These are phyloP conservation scores for Eristalis arbustorum DNA, from an alignment of 2,888 invertebrate genomes.

Conservation along the genomic window DNA sequence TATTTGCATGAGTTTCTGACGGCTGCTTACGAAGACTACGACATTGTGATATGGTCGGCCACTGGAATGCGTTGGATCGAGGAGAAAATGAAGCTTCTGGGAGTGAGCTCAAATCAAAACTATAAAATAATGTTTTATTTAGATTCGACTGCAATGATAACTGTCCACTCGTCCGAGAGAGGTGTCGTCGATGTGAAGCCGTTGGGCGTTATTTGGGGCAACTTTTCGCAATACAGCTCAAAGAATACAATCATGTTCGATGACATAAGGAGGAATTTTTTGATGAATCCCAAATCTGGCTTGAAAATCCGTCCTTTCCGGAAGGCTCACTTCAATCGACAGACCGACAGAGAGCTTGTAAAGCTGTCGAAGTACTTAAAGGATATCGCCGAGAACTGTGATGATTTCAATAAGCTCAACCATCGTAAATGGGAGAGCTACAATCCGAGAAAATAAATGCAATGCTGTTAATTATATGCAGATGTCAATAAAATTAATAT, in stretches of 20 bases:
- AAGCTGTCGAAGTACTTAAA: slow-evolving; percentile 90
- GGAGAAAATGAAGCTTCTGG: slow-evolving; percentile 96
- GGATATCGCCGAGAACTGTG: slow-evolving; percentile 88
- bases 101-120: slow-evolving; percentile 89
- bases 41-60: slow-evolving; percentile 99
- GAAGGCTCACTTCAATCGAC: slow-evolving; percentile 93
- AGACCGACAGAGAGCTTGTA: slow-evolving; percentile 90
- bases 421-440: slow-evolving; percentile 96
- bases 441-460: slow-evolving; percentile 74
- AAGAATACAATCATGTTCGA: slow-evolving; percentile 99
- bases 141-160: slow-evolving; percentile 96
- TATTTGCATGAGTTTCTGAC: slow-evolving; percentile 96
- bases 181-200: slow-evolving; percentile 97
- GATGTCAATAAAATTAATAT: slow-evolving; percentile 22
- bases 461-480: neutral
- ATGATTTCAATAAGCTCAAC: slow-evolving; percentile 91
- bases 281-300: slow-evolving; percentile 98
- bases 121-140: slow-evolving; percentile 96
- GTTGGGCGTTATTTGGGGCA: slow-evolving; percentile 97
- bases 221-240: slow-evolving; percentile 91
- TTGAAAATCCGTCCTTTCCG: slow-evolving; percentile 94
- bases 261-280: slow-evolving; percentile 95
- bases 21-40: slow-evolving; percentile 92
- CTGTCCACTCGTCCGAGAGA: slow-evolving; percentile 93
- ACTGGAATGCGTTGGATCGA: slow-evolving; percentile 99